Evolutionary conservation across 2,113 vertebrate species (phyloP).

Genomic region (Rhabdomys dilectus): DNA sequence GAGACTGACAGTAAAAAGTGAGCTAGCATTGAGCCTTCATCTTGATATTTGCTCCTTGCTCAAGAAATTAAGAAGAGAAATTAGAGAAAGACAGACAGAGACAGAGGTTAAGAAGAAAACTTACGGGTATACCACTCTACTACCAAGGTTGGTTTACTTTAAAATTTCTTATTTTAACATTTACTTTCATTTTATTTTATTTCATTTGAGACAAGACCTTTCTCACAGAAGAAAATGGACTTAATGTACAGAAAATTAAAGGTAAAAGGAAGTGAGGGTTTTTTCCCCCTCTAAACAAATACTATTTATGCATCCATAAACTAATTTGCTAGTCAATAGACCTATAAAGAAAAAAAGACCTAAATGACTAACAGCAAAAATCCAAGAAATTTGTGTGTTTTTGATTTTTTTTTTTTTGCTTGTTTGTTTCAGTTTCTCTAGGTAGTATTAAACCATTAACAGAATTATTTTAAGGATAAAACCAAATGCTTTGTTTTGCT

Average conservation of each 20-base stretch:
- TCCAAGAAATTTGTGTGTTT: background rate
- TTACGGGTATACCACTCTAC: too few species aligned
- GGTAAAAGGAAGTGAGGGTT: background rate
- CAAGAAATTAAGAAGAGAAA: constrained; percentile 29
- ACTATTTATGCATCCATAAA: background rate
- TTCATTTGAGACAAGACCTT: background rate
- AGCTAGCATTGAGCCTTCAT: background rate
- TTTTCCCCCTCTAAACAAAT: background rate
- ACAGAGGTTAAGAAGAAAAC: background rate
- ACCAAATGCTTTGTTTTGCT: constrained; percentile 70
- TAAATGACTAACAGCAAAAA: constrained; percentile 1
- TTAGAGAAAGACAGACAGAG: background rate
- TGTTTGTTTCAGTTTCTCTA: background rate
- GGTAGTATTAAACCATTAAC: background rate
- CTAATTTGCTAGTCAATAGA: too few species aligned
- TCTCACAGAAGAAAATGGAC: background rate
- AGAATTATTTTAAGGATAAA: constrained; percentile 53
- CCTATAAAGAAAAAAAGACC: background rate
- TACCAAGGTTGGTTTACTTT: background rate
- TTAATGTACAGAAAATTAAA: background rate
- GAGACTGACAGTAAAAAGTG: constrained; percentile 59
- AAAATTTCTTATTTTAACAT: background rate
- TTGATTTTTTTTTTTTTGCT: background rate
- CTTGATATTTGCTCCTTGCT: constrained; percentile 45
- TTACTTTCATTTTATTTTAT: constrained; percentile 20